These are phyloP conservation scores for Atopsyche davidsoni DNA, from an alignment of 1,140 invertebrate species.

Conservation along the genomic window DNA sequence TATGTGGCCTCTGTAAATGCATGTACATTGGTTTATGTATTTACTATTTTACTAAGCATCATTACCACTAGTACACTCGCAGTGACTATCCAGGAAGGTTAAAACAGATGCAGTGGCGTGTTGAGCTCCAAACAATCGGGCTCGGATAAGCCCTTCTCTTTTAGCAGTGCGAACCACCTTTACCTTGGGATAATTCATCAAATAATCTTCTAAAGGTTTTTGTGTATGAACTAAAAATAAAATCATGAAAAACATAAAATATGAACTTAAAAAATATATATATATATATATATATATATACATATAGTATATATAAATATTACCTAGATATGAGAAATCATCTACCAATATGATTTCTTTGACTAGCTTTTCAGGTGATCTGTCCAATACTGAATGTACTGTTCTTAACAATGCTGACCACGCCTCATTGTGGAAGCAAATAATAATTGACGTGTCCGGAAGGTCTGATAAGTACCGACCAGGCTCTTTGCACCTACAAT, in stretches of 20 bases:
- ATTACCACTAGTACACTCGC: slow-evolving; percentile 88
- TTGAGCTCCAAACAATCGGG: slow-evolving; percentile 77
- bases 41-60: too few relatives aligned
- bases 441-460: slow-evolving; percentile 88
- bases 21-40: too few relatives aligned
- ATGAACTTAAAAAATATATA: too few relatives aligned
- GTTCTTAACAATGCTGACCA: slow-evolving; percentile 88
- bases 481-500: slow-evolving; percentile 80
- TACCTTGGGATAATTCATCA: slow-evolving; percentile 82
- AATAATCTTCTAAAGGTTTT: slow-evolving; percentile 87
- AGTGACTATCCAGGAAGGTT: slow-evolving; percentile 96
- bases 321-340: slow-evolving; percentile 94
- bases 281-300: too few relatives aligned
- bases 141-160: slow-evolving; percentile 89
- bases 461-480: slow-evolving; percentile 71
- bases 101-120: slow-evolving; percentile 83
- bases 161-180: slow-evolving; percentile 78
- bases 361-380: slow-evolving; percentile 80
- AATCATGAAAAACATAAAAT: too few relatives aligned
- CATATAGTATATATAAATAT: too few relatives aligned
- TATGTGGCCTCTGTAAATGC: too few relatives aligned
- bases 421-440: slow-evolving; percentile 96
- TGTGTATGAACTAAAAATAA: slow-evolving; percentile 76
- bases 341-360: slow-evolving; percentile 94
- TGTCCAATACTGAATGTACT: slow-evolving; percentile 87